Conservation (phyloP, 1,140 invertebrate species). For the Halictus rubicundus region DNA sequence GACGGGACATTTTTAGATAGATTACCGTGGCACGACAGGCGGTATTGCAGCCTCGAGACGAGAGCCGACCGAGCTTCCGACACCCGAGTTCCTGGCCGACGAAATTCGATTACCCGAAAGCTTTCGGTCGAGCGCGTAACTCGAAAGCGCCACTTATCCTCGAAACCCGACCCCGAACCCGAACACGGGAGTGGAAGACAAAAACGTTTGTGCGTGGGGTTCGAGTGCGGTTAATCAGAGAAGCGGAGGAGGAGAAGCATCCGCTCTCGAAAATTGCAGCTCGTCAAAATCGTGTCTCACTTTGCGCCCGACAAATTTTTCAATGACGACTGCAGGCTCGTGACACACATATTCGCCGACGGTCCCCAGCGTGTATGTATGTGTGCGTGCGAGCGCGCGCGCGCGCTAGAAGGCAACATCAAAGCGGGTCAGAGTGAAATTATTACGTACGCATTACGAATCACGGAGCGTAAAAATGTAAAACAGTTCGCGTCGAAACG, state of each 20-base stretch:
- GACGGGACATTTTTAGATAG: no score
- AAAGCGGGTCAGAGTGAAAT: background rate
- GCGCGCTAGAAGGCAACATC: background rate
- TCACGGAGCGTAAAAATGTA: conserved; percentile 14
- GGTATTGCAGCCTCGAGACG: background rate
- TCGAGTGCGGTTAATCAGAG: no score
- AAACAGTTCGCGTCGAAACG: conserved; percentile 5
- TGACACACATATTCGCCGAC: background rate
- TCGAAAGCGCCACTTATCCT: background rate
- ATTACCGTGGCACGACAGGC: no score
- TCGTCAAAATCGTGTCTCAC: background rate
- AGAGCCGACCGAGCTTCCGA: background rate
- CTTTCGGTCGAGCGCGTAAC: background rate
- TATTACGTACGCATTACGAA: conserved; percentile 30
- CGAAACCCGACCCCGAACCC: background rate
- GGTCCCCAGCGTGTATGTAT: no score
- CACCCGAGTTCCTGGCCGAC: background rate
- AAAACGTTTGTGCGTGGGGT: background rate
- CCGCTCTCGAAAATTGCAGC: background rate
- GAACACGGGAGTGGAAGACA: no score
- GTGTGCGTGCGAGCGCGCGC: background rate
- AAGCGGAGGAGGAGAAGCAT: background rate
- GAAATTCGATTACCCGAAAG: background rate
- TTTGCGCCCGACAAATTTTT: conserved; percentile 1
- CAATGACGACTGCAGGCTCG: background rate